phyloP scores from a whole-genome alignment of 2,113 vertebrate species.

The Columba janthina region DNA sequence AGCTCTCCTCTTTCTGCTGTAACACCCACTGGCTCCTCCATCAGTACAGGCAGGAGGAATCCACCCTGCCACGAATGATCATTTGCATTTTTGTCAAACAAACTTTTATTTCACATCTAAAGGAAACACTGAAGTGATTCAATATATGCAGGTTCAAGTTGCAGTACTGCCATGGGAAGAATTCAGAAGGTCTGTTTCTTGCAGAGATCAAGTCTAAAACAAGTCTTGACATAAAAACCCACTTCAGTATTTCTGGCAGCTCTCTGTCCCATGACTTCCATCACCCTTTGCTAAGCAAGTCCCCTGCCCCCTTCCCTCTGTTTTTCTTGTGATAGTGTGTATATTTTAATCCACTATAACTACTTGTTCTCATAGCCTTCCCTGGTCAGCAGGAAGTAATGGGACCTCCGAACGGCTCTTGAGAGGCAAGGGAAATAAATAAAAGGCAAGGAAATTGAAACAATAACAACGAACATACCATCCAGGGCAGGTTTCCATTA shows the following conservation, averaged over 20 bases:
- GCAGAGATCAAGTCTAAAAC: neutral
- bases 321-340: conserved; percentile 22
- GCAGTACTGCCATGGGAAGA: fast-evolving
- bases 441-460: conserved; percentile 42
- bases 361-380: conserved; percentile 39
- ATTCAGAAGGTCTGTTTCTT: neutral
- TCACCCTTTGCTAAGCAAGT: neutral
- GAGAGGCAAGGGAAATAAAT: conserved; percentile 56
- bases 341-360: conserved; percentile 32
- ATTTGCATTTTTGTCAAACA: conserved; percentile 2
- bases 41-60: neutral
- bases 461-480: neutral
- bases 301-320: neutral
- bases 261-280: neutral
- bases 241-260: neutral
- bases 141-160: neutral
- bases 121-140: neutral
- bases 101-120: neutral
- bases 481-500: conserved; percentile 7
- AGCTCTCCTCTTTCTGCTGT: neutral
- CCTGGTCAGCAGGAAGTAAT: conserved; percentile 40
- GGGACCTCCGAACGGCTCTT: neutral
- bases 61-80: neutral
- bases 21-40: fast-evolving
- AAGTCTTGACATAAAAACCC: neutral